Conservation (phyloP, 2,113 vertebrate species). For the Propithecus coquereli region DNA sequence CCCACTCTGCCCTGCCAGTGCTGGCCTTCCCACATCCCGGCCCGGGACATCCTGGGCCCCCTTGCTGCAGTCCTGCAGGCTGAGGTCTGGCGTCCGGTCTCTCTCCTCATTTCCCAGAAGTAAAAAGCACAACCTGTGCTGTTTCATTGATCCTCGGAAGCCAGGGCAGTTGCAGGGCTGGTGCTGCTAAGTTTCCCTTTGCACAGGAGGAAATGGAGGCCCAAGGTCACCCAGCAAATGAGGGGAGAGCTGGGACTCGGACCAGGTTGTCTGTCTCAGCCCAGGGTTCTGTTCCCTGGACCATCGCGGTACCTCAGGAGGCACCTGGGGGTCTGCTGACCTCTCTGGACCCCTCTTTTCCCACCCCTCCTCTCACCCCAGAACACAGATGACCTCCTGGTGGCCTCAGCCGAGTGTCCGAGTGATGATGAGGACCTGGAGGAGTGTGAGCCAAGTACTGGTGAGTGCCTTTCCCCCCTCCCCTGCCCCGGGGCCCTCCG, state of each 20-base stretch:
- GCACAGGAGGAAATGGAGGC: background rate
- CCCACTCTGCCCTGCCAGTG: background rate
- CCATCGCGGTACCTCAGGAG: background rate
- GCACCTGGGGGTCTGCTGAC: background rate
- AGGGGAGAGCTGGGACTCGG: background rate
- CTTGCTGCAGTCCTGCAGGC: background rate
- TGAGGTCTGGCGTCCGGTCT: background rate
- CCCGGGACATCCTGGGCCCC: background rate
- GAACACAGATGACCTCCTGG: conserved; percentile 95
- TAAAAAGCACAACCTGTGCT: background rate
- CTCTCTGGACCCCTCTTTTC: background rate
- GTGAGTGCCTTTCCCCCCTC: conserved; percentile 88
- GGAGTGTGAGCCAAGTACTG: conserved; percentile 96
- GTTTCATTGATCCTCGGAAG: background rate
- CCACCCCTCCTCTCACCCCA: conserved; percentile 70
- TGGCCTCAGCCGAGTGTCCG: conserved; percentile 95
- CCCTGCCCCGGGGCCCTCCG: conserved; percentile 67
- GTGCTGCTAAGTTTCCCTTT: background rate
- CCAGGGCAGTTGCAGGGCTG: background rate
- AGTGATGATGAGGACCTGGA: conserved; percentile 97
- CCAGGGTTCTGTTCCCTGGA: background rate
- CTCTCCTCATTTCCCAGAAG: background rate
- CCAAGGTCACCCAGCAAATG: background rate
- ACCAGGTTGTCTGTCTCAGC: background rate
- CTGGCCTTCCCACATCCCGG: background rate